These are phyloP conservation scores for Drosophila pseudotalamancana DNA, from an alignment of 2,888 invertebrate species.

Conservation along the genomic window DNA sequence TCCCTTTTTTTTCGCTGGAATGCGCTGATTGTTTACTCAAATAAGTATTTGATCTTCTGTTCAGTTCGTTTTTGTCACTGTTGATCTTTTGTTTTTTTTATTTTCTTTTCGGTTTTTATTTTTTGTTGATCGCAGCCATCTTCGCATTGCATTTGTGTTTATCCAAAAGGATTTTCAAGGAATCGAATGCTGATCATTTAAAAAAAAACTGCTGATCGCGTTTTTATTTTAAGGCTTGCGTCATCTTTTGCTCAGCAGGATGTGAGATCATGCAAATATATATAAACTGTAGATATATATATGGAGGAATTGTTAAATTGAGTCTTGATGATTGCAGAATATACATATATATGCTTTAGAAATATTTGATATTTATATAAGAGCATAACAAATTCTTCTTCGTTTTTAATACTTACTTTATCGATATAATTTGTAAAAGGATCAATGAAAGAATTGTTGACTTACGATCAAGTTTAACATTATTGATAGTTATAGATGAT, in stretches of 20 bases:
- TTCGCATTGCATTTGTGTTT: constrained; percentile 43
- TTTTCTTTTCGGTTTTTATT: neutral
- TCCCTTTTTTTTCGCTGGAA: constrained; percentile 76
- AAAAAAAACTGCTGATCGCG: constrained; percentile 38
- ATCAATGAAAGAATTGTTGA: no score
- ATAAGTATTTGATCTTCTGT: constrained; percentile 70
- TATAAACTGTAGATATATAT: neutral
- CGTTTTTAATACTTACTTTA: no score
- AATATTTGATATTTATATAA: neutral
- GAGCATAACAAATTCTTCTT: no score
- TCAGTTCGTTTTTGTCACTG: constrained; percentile 51
- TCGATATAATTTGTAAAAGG: no score
- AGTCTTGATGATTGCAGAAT: no score
- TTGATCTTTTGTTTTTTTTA: constrained; percentile 26
- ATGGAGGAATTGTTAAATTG: neutral
- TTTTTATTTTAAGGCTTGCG: constrained; percentile 4
- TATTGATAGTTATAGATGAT: no score
- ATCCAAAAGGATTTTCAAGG: constrained; percentile 70
- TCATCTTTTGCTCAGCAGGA: constrained; percentile 4
- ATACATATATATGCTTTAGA: no score
- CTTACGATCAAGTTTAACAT: no score
- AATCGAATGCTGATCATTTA: constrained; percentile 35
- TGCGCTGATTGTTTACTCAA: constrained; percentile 70
- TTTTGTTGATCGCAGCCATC: neutral
- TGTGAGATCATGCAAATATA: neutral